Conservation (phyloP, 2,888 invertebrate species). For the Sialis lutaria region DNA sequence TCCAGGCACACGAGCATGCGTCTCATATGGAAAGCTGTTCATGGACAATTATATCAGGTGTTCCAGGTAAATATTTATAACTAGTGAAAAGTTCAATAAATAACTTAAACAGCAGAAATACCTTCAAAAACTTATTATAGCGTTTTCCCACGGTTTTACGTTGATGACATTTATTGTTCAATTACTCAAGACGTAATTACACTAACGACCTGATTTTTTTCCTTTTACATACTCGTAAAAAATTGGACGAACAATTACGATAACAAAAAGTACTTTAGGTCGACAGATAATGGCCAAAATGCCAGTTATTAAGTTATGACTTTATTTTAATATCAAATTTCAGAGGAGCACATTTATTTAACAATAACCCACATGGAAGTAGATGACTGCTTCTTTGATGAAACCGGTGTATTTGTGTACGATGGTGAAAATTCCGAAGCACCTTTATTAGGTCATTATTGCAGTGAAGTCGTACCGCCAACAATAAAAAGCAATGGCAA, state of each 20-base stretch:
- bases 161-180: too few relatives aligned
- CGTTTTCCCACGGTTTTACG: too few relatives aligned
- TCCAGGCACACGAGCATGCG: conserved; percentile 24
- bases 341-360: conserved; percentile 46
- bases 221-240: too few relatives aligned
- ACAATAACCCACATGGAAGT: conserved; percentile 43
- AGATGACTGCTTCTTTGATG: conserved; percentile 17
- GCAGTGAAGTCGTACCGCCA: conserved; percentile 40
- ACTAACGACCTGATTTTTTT: too few relatives aligned
- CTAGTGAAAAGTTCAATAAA: conserved; percentile 34
- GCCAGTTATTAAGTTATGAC: background rate
- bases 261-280: too few relatives aligned
- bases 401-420: conserved; percentile 26
- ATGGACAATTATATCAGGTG: conserved; percentile 46
- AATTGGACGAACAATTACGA: too few relatives aligned
- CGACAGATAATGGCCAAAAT: background rate
- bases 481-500: conserved; percentile 52
- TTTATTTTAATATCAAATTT: conserved; percentile 3
- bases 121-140: too few relatives aligned
- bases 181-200: too few relatives aligned
- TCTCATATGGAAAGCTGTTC: conserved; percentile 37
- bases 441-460: conserved; percentile 43
- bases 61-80: conserved; percentile 43
- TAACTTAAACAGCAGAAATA: too few relatives aligned
- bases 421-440: conserved; percentile 50